Evolutionary conservation across 2,888 invertebrate species (phyloP), one percentile per base, ranked within the genome.

Genomic region (Ormyrus rosae): DNA sequence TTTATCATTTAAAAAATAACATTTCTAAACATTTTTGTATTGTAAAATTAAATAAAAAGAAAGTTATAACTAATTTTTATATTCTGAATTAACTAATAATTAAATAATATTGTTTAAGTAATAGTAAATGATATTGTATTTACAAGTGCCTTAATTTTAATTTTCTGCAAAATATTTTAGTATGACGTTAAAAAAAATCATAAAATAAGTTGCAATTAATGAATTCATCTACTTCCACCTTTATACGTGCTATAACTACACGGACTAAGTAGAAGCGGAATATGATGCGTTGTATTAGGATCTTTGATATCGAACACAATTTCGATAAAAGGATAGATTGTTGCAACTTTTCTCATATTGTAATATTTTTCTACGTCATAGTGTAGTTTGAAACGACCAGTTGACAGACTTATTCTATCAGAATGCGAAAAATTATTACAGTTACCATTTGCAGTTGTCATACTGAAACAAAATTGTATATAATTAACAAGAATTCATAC

Each of bases 161-260:
- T 2, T 13, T 34, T 56, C 4, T 61, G 10, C 5, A 60, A 50
- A 60, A 70, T 46, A 11, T 9, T 72, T 72, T 72, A n/a, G 64
- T 45, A 64, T 70, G 5, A 50, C 67, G 0, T 67, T 67, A 58
- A 48, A 51, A 60, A 56, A 7, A 34, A 55, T 11, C n/a, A 45
- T 7, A 45, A 51, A 67, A 53, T 55, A 70, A 56, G 53, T 34
- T 46, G 19, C 58, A 13, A 65, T 8, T 60, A 67, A 50, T 56
- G 10, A 58, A 46, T 74, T 82, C 10, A 77, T 92, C 94, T 84
- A 93, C 92, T 51, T 10, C 64, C 48, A 76, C 96, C 96, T 85
- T 95, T 92, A 88, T 96, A 96, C 0, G 96, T 96, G 0, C 95
- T 93, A 86, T 96, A 96, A 19, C 96, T 95, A 89, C 92, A 96